Conservation (phyloP, 2,888 invertebrate genomes). For the Diarsia mendica region DNA sequence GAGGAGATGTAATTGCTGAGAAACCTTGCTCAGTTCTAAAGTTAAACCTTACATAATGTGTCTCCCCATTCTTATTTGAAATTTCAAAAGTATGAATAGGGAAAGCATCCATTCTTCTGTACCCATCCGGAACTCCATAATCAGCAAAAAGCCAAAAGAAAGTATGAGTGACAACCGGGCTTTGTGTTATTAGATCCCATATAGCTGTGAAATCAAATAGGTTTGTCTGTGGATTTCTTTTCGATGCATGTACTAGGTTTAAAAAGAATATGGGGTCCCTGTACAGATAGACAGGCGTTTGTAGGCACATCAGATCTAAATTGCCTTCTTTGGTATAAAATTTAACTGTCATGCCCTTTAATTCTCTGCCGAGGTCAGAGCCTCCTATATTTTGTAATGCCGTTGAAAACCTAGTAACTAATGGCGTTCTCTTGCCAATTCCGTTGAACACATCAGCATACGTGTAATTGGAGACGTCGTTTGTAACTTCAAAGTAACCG, state of each 20-base stretch:
- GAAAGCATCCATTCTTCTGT: constrained; percentile 96
- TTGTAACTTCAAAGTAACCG: constrained; percentile 95
- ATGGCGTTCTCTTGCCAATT: constrained; percentile 90
- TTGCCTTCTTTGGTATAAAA: constrained; percentile 76
- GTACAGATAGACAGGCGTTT: constrained; percentile 89
- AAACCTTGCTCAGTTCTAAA: constrained; percentile 96
- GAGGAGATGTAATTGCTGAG: constrained; percentile 91
- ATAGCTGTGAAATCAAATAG: constrained; percentile 75
- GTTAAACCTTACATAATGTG: constrained; percentile 96
- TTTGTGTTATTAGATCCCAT: constrained; percentile 88
- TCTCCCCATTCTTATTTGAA: constrained; percentile 92
- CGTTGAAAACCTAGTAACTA: constrained; percentile 90
- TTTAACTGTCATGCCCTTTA: constrained; percentile 84
- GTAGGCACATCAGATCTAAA: constrained; percentile 80
- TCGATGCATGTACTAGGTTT: constrained; percentile 84
- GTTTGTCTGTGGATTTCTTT: constrained; percentile 90
- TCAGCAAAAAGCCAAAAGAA: constrained; percentile 94
- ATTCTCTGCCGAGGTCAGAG: constrained; percentile 82
- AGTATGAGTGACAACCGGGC: constrained; percentile 93
- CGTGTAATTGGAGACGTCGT: constrained; percentile 92
- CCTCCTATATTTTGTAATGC: constrained; percentile 91
- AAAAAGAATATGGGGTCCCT: constrained; percentile 89
- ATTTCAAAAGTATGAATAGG: constrained; percentile 97
- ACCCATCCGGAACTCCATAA: constrained; percentile 96
- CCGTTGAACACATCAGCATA: constrained; percentile 91